Evolutionary conservation across 1,140 invertebrate species (phyloP).

Genomic region (Calycopis cecrops): DNA sequence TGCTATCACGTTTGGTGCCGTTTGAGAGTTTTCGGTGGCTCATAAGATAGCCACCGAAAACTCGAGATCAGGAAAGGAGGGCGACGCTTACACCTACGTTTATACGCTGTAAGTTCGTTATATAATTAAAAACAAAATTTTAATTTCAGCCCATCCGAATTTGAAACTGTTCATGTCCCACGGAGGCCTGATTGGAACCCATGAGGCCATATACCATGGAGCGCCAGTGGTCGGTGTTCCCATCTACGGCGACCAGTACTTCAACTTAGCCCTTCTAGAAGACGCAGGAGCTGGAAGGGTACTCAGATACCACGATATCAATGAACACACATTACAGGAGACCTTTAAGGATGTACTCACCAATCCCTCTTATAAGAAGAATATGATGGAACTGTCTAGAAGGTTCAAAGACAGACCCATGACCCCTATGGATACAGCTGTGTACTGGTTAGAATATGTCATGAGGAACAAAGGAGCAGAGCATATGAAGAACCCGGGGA

Average conservation of each 20-base stretch:
- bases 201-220: constrained; percentile 80
- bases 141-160: constrained; percentile 73
- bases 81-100: no score
- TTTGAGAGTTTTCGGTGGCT: no score
- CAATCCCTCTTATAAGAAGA: constrained; percentile 43
- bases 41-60: no score
- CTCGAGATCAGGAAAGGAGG: no score
- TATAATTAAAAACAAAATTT: neutral
- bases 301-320: constrained; percentile 45
- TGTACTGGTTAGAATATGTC: constrained; percentile 81
- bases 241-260: constrained; percentile 78
- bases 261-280: constrained; percentile 73
- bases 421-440: constrained; percentile 72
- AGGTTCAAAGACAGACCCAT: constrained; percentile 75
- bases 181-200: constrained; percentile 80
- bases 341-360: constrained; percentile 39
- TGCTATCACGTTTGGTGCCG: no score
- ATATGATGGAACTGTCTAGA: constrained; percentile 56
- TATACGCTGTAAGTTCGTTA: no score
- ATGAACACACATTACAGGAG: constrained; percentile 39
- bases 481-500: constrained; percentile 76
- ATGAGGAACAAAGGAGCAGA: constrained; percentile 69
- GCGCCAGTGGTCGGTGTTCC: constrained; percentile 81
- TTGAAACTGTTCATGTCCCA: constrained; percentile 79
- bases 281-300: constrained; percentile 65